These are phyloP conservation scores for Diplodus sargus DNA, from an alignment of 2,797 vertebrate genomes.

Conservation along the genomic window DNA sequence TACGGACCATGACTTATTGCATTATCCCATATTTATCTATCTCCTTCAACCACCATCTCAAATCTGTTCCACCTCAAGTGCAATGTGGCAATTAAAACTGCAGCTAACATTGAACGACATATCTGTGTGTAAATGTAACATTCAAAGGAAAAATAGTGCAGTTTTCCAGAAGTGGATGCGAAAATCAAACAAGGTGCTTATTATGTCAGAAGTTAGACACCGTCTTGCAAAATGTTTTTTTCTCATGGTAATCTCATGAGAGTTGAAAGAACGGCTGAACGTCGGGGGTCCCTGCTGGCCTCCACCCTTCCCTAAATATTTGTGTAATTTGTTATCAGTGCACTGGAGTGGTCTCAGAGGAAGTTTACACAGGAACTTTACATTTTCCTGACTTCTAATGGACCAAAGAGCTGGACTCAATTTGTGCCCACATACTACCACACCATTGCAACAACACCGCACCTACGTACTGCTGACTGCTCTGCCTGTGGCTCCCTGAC, in stretches of 20 bases:
- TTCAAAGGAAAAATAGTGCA: not conserved
- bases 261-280: not conserved
- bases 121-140: not conserved
- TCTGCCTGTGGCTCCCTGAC: not conserved
- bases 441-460: not conserved
- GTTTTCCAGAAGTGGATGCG: not conserved
- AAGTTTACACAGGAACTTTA: not conserved
- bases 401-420: not conserved
- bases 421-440: not conserved
- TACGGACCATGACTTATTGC: no score
- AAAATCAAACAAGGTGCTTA: not conserved
- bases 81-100: not conserved
- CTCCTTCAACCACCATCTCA: not conserved
- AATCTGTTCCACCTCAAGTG: not conserved
- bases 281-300: not conserved
- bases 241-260: not conserved
- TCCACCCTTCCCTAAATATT: conserved; percentile 16
- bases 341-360: not conserved
- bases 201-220: not conserved
- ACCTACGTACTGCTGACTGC: not conserved
- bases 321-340: not conserved
- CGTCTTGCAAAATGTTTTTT: not conserved
- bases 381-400: not conserved
- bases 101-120: not conserved
- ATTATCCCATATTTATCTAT: not conserved